Percentiles rank a stretch among this genome's conserved stretches.
phyloP scores from a whole-genome alignment of 2,797 vertebrate species.

The Lycodopsis pacificus region DNA sequence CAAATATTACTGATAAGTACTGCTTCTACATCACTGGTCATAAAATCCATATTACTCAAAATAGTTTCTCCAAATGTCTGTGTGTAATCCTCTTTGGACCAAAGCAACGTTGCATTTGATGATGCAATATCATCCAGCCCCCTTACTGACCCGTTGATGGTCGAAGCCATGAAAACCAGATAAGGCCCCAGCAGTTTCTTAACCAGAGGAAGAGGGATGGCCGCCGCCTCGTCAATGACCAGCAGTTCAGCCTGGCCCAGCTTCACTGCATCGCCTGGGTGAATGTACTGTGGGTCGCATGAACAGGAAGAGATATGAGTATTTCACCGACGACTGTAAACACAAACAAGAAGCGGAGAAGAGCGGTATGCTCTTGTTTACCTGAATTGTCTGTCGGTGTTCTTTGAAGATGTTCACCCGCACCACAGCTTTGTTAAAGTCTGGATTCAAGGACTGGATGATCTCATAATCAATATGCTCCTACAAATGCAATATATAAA shows the following conservation, averaged over 20 bases:
- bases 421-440: constrained; percentile 98
- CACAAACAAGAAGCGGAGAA: not conserved
- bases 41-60: not conserved
- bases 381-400: constrained; percentile 98
- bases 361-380: constrained; percentile 49
- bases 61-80: not conserved
- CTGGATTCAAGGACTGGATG: constrained; percentile 97
- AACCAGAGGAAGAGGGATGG: constrained; percentile 95
- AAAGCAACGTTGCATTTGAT: not conserved
- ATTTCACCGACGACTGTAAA: not conserved
- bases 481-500: constrained; percentile 69
- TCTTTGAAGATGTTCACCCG: constrained; percentile 97
- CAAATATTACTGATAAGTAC: not conserved
- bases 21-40: not conserved
- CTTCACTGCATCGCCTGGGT: constrained; percentile 94
- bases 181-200: constrained; percentile 95
- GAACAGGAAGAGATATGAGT: not conserved
- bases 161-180: constrained; percentile 98
- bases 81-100: not conserved
- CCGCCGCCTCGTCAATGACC: constrained; percentile 97
- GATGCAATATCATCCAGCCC: not conserved
- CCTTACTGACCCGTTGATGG: constrained; percentile 92
- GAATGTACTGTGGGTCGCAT: constrained; percentile 89
- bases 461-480: constrained; percentile 99
- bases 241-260: constrained; percentile 97